Percentiles rank a stretch among this genome's conserved stretches.
phyloP scores from a whole-genome alignment of 1,140 invertebrate genomes.

The Solenopsis invicta region DNA sequence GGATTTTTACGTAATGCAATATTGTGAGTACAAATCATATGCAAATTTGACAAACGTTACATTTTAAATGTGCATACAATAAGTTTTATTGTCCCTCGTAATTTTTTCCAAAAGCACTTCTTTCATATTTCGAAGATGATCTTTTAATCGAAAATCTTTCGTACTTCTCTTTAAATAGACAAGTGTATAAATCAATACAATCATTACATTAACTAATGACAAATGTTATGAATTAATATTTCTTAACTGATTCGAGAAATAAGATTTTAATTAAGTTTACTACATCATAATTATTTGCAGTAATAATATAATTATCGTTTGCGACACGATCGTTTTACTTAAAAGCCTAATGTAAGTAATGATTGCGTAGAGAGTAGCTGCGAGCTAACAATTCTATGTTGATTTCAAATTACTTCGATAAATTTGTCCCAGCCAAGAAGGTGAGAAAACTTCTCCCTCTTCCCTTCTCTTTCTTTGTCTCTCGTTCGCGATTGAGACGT shows the following conservation, averaged over 20 bases:
- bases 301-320: background rate
- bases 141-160: background rate
- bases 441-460: background rate
- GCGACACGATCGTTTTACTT: background rate
- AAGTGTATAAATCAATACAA: background rate
- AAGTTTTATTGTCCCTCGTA: background rate
- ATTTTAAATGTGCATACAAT: background rate
- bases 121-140: background rate
- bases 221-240: background rate
- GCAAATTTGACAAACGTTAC: conserved; percentile 10
- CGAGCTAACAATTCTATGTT: background rate
- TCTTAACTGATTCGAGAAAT: background rate
- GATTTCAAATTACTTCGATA: conserved; percentile 28
- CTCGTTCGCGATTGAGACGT: conserved; percentile 1
- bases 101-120: background rate
- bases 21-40: background rate
- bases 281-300: background rate
- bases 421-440: background rate
- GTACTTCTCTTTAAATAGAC: background rate
- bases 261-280: background rate
- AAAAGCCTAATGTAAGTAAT: background rate
- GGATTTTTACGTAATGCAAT: conserved; percentile 9
- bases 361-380: no score
- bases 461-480: background rate
- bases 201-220: background rate